These are phyloP conservation scores for Phoxinus phoxinus DNA, from an alignment of 2,113 vertebrate genomes.

Conservation along the genomic window DNA sequence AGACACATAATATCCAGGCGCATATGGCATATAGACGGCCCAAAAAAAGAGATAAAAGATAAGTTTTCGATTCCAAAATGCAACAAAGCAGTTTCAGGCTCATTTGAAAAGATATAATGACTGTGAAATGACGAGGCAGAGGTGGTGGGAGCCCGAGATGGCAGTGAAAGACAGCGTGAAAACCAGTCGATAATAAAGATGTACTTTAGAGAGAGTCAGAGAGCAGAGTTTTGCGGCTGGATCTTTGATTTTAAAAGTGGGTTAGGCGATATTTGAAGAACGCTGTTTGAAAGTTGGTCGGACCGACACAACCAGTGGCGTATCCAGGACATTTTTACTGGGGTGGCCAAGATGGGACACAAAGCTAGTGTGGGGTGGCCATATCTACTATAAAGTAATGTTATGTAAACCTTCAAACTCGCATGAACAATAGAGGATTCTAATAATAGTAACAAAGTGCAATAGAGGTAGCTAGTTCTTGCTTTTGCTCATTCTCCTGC, in stretches of 20 bases:
- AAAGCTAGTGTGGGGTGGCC: no score
- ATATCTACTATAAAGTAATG: no score
- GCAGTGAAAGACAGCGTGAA: background rate
- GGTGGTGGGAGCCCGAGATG: background rate
- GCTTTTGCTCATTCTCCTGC: no score
- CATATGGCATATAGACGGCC: background rate
- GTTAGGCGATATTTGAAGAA: no score
- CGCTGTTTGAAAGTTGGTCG: no score
- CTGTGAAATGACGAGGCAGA: background rate
- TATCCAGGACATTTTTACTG: no score
- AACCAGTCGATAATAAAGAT: conserved; percentile 4
- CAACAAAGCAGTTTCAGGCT: conserved; percentile 17
- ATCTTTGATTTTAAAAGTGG: background rate
- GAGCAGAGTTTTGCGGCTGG: background rate
- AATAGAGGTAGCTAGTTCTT: no score
- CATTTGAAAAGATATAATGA: conserved; percentile 22
- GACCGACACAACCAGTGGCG: no score
- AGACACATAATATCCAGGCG: conserved; percentile 10
- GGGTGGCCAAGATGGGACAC: no score
- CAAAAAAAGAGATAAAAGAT: conserved; percentile 14
- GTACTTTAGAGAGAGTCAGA: background rate
- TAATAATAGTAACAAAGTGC: no score
- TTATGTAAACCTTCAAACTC: no score
- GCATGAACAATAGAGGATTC: no score
- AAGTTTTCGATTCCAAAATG: background rate